phyloP scores from a whole-genome alignment of 1,140 invertebrate genomes.

The Leptonema lineaticorne region DNA sequence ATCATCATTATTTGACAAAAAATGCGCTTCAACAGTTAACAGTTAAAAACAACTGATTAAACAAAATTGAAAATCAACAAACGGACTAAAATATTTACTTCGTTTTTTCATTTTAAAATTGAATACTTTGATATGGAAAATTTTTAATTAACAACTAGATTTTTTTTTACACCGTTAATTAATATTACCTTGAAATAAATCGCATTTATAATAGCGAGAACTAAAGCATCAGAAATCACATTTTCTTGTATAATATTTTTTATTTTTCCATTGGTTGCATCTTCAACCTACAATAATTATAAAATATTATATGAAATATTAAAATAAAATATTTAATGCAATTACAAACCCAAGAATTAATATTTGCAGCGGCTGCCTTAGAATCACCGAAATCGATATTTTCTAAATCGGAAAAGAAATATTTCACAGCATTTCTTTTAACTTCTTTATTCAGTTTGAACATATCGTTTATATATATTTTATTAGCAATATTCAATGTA shows the following conservation, averaged over 20 bases:
- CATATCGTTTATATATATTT: background rate
- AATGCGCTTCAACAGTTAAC: too few relatives aligned
- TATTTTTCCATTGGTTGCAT: background rate
- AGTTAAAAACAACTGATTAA: background rate
- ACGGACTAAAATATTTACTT: too few relatives aligned
- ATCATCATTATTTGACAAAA: too few relatives aligned
- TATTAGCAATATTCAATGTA: background rate
- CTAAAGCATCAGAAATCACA: background rate
- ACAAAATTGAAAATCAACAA: background rate
- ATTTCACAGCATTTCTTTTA: background rate
- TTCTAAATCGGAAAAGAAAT: background rate
- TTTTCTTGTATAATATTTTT: background rate
- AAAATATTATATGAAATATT: background rate
- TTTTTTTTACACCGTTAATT: too few relatives aligned
- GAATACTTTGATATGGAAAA: background rate
- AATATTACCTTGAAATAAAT: background rate
- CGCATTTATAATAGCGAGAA: background rate
- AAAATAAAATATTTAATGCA: background rate
- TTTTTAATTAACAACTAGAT: too few relatives aligned
- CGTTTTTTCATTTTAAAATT: too few relatives aligned
- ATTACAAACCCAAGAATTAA: background rate
- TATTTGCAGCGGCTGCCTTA: background rate
- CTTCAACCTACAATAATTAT: background rate
- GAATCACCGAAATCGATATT: background rate
- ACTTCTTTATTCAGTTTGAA: background rate